Evolutionary conservation across 2,888 invertebrate genomes (phyloP), one percentile per base, ranked within the genome.

Genomic region (Criorhina ranunculi): DNA sequence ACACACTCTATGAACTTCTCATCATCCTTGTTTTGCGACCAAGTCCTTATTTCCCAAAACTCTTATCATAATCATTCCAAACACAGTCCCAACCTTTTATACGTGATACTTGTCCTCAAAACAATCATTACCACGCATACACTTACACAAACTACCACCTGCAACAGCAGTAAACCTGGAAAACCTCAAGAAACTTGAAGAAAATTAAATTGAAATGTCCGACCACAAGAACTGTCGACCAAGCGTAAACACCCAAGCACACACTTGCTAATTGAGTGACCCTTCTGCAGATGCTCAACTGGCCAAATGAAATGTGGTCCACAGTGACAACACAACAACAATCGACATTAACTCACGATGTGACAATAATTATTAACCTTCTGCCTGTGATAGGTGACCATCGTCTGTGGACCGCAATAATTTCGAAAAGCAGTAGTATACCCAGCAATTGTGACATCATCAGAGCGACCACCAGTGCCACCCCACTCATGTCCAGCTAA

Each of bases 181-280:
- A 73, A 75, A 83, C 85, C 85, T 85, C 85, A 80, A 85, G 85
- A 76, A 80, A 76, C 85, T 42, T 62, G 75, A 80, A 85, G 85
- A 85, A 85, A 85, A 85, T 85, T 85, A 85, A 85, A 85, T 85
- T 85, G 85, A 85, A 85, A 85, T 76, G 75, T 70, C 75, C 17
- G 53, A 85, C 85, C 85, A 75, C 85, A 85, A 80, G 80, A 75
- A 85, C 75, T 85, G 80, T 53, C 80, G 64, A 57, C 85, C 80
- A 80, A 79, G 80, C 85, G 85, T 85, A 85, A 85, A 80, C 85
- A 80, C 80, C 75, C 75, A 80, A 80, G 80, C 80, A 80, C 85
- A 85, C 85, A 85, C 85, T 85, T 85, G 85, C 85, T 85, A 85
- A 85, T 85, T 85, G 85, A 85, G 75, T 85, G 85, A 76, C 75